Evolutionary conservation across 2,888 invertebrate species (phyloP), one percentile per base, ranked within the genome.

Genomic region (Lymantria dispar): DNA sequence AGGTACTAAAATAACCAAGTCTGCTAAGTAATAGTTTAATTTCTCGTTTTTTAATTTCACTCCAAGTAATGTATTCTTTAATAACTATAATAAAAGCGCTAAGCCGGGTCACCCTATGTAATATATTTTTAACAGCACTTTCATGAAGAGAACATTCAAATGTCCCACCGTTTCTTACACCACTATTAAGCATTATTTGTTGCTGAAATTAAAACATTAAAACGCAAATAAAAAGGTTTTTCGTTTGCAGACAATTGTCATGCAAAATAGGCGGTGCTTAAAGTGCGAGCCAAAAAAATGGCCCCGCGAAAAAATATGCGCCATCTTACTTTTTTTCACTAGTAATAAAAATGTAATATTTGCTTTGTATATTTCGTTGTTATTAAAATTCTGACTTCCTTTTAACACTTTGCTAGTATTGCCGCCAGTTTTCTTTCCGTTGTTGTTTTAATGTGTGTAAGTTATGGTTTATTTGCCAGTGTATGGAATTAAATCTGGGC

Each of bases 181-280:
- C 74, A 80, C 84, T 82, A 81, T 85, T 82, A 85, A 83, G 81
- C 72, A 78, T 84, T 87, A 85, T 87, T 87, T 87, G 87, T 85
- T 77, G 84, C 75, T 76, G 73, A 84, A 88, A 88, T 88, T 88
- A 87, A 88, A 85, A 88, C 75, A 83, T 80, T 81, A 76, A 78
- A 78, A 78, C 72, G 74, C 78, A 80, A 60, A 76, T 75, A 72
- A 73, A 74, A 78, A 73, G 71, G 69, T 68, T 70, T 62, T 64
- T 60, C 63, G 68, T 45, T 66, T 66, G 67, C 76, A 80, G 80
- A 80, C 85, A 74, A 87, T 89, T 88, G 87, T 88, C 68, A 88
- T 89, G 89, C 83, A 85, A 89, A 74, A 65, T 73, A 68, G 61
- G 63, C 55, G 68, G 68, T 71, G 70, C 66, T 68, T 65, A 69